These are phyloP conservation scores for Panthera tigris DNA, from an alignment of 2,113 vertebrate genomes.

Conservation along the genomic window DNA sequence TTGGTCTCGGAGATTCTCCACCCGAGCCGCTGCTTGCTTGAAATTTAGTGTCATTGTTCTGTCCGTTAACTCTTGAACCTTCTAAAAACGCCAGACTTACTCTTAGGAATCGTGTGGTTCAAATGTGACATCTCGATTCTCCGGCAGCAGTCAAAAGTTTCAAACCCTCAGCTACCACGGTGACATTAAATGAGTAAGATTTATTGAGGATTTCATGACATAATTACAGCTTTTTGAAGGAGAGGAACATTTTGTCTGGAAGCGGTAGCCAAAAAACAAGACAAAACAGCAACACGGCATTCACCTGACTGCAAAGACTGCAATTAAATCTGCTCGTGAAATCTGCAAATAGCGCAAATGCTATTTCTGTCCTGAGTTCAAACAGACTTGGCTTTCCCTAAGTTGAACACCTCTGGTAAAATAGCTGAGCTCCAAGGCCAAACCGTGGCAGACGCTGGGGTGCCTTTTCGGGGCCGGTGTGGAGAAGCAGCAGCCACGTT, in stretches of 20 bases:
- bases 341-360: neutral
- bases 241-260: conserved; percentile 17
- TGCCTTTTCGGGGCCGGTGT: neutral
- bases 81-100: neutral
- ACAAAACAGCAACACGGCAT: too few species aligned
- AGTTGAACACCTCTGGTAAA: neutral
- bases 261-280: neutral
- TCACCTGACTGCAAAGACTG: neutral
- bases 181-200: neutral
- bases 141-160: neutral
- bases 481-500: rapidly evolving
- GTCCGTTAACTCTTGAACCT: too few species aligned
- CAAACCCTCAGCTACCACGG: neutral
- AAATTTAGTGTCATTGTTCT: too few species aligned
- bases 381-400: neutral
- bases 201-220: neutral
- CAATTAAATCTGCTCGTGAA: neutral
- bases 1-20: too few species aligned
- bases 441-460: neutral
- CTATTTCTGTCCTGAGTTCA: neutral
- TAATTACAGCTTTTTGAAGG: neutral
- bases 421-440: neutral
- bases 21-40: rapidly evolving
- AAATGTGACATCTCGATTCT: neutral
- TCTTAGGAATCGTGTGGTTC: neutral